Evolutionary conservation across 2,797 vertebrate species (phyloP).

Genomic region (Tragelaphus eurycerus): DNA sequence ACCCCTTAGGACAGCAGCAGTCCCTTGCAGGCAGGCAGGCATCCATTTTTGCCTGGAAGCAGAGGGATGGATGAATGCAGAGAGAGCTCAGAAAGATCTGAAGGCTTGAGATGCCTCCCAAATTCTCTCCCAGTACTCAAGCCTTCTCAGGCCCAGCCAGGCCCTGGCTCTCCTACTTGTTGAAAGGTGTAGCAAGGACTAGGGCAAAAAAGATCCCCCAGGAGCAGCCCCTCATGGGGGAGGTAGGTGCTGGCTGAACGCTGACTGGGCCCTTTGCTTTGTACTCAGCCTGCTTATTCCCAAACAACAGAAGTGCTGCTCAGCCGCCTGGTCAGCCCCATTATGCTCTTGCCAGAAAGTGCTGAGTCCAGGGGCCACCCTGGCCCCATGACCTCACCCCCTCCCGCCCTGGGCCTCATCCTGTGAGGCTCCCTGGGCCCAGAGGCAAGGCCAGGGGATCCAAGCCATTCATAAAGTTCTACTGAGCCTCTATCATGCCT

Average conservation of each 20-base stretch:
- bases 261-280: slow-evolving; percentile 91
- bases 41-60: background rate
- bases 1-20: background rate
- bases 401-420: background rate
- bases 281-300: slow-evolving; percentile 84
- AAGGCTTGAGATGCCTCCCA: background rate
- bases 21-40: background rate
- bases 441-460: slow-evolving; percentile 5
- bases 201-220: background rate
- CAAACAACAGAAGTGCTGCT: slow-evolving; percentile 84
- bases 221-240: slow-evolving; percentile 38
- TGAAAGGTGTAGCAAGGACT: background rate
- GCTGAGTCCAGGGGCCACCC: slow-evolving; percentile 87
- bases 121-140: background rate
- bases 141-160: background rate
- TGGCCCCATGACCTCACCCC: slow-evolving; percentile 73
- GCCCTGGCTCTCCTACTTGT: background rate
- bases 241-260: slow-evolving; percentile 76
- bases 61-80: background rate
- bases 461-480: background rate
- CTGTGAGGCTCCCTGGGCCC: slow-evolving; percentile 5
- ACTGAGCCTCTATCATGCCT: background rate
- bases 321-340: slow-evolving; percentile 76
- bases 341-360: slow-evolving; percentile 86
- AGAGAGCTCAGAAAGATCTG: background rate